These are phyloP conservation scores for Pseudochirops cupreus DNA, from an alignment of 2,797 vertebrate genomes.

Conservation along the genomic window DNA sequence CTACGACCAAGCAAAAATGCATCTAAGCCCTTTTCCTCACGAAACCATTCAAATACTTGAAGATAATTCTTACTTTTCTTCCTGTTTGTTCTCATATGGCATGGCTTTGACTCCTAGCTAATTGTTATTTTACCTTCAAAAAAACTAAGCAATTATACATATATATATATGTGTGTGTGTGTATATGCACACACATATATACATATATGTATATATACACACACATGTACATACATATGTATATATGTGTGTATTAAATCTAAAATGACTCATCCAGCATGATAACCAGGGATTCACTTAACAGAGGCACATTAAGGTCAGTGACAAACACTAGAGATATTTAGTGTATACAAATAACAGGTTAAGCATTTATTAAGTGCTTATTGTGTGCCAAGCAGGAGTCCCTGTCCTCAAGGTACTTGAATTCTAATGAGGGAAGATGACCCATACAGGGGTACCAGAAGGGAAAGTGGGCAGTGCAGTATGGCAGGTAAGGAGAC, in stretches of 20 bases:
- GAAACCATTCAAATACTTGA: neutral
- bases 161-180: neutral
- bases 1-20: neutral
- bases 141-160: neutral
- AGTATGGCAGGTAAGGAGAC: neutral
- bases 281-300: slow-evolving; percentile 20
- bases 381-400: neutral
- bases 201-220: too few species aligned
- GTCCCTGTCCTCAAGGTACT: neutral
- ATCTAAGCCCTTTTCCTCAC: too few species aligned
- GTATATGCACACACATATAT: too few species aligned
- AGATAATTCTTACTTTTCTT: neutral
- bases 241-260: neutral
- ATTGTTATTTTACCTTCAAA: neutral
- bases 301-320: slow-evolving; percentile 21
- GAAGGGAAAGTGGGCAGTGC: neutral
- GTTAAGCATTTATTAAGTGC: neutral
- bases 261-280: neutral
- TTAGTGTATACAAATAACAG: slow-evolving; percentile 31
- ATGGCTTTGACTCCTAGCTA: neutral
- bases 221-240: too few species aligned
- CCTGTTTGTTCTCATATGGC: neutral
- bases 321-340: neutral
- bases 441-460: neutral
- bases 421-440: neutral